Conservation (phyloP, 2,113 vertebrate genomes). For the Labrus mixtus region DNA sequence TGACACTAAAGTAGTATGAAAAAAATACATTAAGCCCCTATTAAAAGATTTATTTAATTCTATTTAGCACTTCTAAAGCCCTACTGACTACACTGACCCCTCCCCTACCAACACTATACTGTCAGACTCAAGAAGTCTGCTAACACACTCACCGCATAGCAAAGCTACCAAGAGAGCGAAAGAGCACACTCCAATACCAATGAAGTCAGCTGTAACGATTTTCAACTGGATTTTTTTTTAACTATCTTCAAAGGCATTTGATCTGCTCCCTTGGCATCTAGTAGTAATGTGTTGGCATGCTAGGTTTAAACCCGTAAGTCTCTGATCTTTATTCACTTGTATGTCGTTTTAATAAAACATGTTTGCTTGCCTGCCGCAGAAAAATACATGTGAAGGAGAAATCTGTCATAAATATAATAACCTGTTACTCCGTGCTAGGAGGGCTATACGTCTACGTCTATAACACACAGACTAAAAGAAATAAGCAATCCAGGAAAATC, state of each 20-base stretch:
- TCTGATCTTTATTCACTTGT: slow-evolving; percentile 77
- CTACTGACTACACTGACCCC: slow-evolving; percentile 24
- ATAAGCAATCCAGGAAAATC: slow-evolving; percentile 24
- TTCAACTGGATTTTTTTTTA: slow-evolving; percentile 62
- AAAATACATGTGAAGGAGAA: slow-evolving; percentile 72
- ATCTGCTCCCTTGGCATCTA: slow-evolving; percentile 75
- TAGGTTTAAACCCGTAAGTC: slow-evolving; percentile 66
- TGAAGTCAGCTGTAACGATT: slow-evolving; percentile 73
- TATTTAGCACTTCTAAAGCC: slow-evolving; percentile 17
- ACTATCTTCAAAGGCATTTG: slow-evolving; percentile 79
- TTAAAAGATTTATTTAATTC: slow-evolving; percentile 34
- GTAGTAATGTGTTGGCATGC: slow-evolving; percentile 75
- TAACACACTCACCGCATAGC: slow-evolving; percentile 24
- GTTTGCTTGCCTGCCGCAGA: slow-evolving; percentile 61
- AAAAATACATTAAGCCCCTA: slow-evolving; percentile 11
- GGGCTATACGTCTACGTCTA: slow-evolving; percentile 15
- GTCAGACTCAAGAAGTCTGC: slow-evolving; percentile 39
- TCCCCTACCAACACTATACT: slow-evolving; percentile 15
- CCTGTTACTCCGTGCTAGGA: slow-evolving; percentile 41
- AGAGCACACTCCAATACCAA: slow-evolving; percentile 65
- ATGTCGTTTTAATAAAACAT: slow-evolving; percentile 80
- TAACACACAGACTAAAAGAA: slow-evolving; percentile 31
- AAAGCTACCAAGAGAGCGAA: slow-evolving; percentile 52
- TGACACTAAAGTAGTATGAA: neutral
- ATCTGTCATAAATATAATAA: slow-evolving; percentile 64